Percentiles rank a stretch among this genome's conserved stretches.
These are phyloP conservation scores for Napeogenes inachia DNA, from an alignment of 2,888 invertebrate genomes.

Conservation along the genomic window DNA sequence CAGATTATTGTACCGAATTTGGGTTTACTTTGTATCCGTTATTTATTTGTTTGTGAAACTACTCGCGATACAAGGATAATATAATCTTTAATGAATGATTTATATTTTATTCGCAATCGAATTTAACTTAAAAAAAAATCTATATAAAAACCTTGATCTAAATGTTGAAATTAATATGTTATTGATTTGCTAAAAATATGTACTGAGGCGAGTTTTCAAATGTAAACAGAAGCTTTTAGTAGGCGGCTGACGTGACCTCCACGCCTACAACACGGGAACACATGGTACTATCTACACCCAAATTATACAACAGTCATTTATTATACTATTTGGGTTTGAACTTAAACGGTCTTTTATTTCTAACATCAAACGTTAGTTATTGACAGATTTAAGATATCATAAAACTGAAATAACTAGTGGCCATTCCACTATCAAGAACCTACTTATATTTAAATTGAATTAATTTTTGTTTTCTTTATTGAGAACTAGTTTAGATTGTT, in stretches of 20 bases:
- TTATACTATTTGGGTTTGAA: constrained; percentile 11
- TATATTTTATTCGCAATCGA: too few relatives aligned
- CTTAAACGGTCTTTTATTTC: neutral
- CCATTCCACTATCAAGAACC: too few relatives aligned
- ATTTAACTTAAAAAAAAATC: too few relatives aligned
- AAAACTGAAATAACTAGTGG: too few relatives aligned
- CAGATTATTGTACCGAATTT: too few relatives aligned
- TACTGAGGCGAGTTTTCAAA: constrained; percentile 43
- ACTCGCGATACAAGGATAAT: too few relatives aligned
- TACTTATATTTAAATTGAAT: too few relatives aligned
- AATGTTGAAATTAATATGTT: constrained; percentile 10
- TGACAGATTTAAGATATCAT: neutral
- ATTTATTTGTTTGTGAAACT: too few relatives aligned
- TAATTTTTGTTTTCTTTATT: too few relatives aligned
- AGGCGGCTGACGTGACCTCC: constrained; percentile 54
- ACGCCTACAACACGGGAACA: constrained; percentile 48
- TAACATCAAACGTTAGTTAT: neutral
- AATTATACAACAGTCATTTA: constrained; percentile 36
- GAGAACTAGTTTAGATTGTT: too few relatives aligned
- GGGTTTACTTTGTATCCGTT: too few relatives aligned
- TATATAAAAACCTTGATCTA: constrained; percentile 11
- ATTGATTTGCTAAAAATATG: constrained; percentile 47
- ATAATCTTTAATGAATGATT: too few relatives aligned
- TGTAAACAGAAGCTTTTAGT: constrained; percentile 31
- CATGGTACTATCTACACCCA: constrained; percentile 60